Percentiles rank a stretch among this genome's conserved stretches.
These are phyloP conservation scores for Hypotaenidia okinawae DNA, from an alignment of 2,797 vertebrate species.

Conservation along the genomic window DNA sequence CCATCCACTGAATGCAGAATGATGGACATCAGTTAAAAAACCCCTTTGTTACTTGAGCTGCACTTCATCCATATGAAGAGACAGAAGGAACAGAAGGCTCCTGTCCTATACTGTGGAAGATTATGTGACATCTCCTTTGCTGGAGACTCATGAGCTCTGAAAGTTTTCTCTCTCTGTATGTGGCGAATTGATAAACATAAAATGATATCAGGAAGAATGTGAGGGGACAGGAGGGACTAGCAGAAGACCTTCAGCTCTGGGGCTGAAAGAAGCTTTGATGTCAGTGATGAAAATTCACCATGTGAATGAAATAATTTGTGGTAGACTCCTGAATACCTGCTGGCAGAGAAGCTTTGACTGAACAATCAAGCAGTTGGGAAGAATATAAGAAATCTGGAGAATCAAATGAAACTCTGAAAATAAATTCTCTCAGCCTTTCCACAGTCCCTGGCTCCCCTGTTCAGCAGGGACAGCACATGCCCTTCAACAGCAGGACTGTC, in stretches of 20 bases:
- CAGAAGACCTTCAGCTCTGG: background rate
- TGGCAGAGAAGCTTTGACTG: background rate
- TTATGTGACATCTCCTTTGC: background rate
- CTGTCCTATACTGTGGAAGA: accelerated
- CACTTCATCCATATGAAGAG: background rate
- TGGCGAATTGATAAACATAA: background rate
- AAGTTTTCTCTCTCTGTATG: background rate
- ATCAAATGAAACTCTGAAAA: background rate
- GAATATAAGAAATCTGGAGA: background rate
- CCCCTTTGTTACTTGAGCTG: background rate
- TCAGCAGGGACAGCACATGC: background rate
- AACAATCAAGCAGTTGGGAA: background rate
- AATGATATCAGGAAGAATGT: background rate
- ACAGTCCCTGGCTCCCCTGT: background rate
- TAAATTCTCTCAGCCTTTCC: background rate
- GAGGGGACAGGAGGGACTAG: background rate
- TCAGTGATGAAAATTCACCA: background rate
- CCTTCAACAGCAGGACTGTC: background rate
- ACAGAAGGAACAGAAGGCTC: background rate
- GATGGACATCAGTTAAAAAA: background rate
- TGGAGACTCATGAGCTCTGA: background rate
- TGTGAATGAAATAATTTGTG: background rate
- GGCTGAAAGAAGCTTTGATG: background rate
- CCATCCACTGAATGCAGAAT: background rate
- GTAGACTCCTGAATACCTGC: background rate